Percentiles rank a stretch among this genome's conserved stretches.
Conservation (phyloP, 2,797 vertebrate genomes). For the Pangasius krempfi region DNA sequence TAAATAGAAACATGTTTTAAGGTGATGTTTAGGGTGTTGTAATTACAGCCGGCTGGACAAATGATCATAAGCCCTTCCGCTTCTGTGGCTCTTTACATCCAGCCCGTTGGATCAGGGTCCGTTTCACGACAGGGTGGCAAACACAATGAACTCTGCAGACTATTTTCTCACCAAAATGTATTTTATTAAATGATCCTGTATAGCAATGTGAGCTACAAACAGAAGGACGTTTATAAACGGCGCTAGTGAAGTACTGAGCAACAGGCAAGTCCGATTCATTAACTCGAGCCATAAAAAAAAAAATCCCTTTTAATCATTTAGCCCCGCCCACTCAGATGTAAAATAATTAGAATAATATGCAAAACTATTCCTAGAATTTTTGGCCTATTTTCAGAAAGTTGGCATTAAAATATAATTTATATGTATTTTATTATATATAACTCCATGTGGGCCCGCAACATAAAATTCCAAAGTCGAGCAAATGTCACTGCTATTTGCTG, state of each 20-base stretch:
- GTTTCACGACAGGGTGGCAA: not conserved
- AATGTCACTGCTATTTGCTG: not conserved
- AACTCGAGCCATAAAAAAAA: not conserved
- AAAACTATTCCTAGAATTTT: not conserved
- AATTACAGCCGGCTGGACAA: no score
- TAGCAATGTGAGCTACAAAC: not conserved
- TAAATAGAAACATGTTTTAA: no score
- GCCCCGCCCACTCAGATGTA: not conserved
- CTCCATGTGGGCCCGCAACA: not conserved
- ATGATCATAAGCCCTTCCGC: no score
- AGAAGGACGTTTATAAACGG: not conserved
- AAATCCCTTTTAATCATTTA: not conserved
- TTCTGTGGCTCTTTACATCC: no score
- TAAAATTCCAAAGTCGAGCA: not conserved
- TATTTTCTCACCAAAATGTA: not conserved
- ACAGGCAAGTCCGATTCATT: not conserved
- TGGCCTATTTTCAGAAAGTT: not conserved
- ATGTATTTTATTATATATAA: no score
- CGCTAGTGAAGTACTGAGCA: not conserved
- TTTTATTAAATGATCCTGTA: not conserved
- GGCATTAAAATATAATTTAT: no score
- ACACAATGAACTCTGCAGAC: no score
- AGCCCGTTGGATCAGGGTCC: not conserved
- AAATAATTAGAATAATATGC: not conserved
- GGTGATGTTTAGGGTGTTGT: no score